Evolutionary conservation across 1,140 invertebrate genomes (phyloP).

Genomic region (Agraylea sexmaculata): DNA sequence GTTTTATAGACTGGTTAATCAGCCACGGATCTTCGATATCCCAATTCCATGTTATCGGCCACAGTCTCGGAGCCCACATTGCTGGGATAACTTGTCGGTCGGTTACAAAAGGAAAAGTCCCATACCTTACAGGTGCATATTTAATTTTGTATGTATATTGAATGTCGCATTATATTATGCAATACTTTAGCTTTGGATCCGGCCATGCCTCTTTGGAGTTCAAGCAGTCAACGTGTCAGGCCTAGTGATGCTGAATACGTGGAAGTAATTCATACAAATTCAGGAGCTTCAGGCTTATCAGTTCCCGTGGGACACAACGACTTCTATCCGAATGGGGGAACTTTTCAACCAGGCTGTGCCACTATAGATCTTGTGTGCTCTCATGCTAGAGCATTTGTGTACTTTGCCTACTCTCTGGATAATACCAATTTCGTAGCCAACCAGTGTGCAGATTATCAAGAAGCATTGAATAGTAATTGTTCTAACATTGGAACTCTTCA

Average conservation of each 20-base stretch:
- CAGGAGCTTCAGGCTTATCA: slow-evolving; percentile 35
- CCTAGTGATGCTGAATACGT: slow-evolving; percentile 47
- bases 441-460: slow-evolving; percentile 25
- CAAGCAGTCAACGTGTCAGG: slow-evolving; percentile 23
- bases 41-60: slow-evolving; percentile 41
- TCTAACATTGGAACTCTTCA: slow-evolving; percentile 22
- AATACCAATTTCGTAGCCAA: slow-evolving; percentile 31
- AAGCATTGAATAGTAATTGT: slow-evolving; percentile 25
- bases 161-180: too few species aligned
- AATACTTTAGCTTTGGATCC: slow-evolving; percentile 55
- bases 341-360: slow-evolving; percentile 50
- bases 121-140: slow-evolving; percentile 2
- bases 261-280: slow-evolving; percentile 59
- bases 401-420: slow-evolving; percentile 43
- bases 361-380: slow-evolving; percentile 30
- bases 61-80: slow-evolving; percentile 49
- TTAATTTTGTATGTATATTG: too few species aligned
- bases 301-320: slow-evolving; percentile 40
- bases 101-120: slow-evolving; percentile 13
- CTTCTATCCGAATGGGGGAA: slow-evolving; percentile 43
- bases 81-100: slow-evolving; percentile 35
- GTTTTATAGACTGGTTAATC: slow-evolving; percentile 35
- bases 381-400: slow-evolving; percentile 38
- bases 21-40: slow-evolving; percentile 27
- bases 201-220: slow-evolving; percentile 43